phyloP scores from a whole-genome alignment of 2,113 vertebrate genomes.

The Tursiops truncatus region DNA sequence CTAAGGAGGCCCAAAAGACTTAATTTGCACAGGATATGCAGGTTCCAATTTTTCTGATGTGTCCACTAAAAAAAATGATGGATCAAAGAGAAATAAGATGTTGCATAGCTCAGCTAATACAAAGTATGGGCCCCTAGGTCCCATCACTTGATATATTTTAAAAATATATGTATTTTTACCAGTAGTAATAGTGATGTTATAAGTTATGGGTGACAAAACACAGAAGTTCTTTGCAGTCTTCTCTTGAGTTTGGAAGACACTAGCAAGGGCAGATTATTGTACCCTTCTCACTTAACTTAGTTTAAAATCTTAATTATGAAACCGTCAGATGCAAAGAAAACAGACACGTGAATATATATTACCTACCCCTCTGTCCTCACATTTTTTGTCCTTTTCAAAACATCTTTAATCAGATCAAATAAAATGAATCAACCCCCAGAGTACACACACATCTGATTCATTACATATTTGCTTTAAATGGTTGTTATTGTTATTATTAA shows the following conservation, averaged over 20 bases:
- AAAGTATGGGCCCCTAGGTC: background rate
- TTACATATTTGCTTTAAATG: conserved; percentile 35
- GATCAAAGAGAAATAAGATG: conserved; percentile 1
- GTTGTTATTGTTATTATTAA: background rate
- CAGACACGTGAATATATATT: background rate
- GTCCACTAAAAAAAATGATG: background rate
- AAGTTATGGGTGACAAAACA: background rate
- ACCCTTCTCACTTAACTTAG: background rate
- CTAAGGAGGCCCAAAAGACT: background rate
- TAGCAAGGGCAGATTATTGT: background rate
- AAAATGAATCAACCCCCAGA: conserved; percentile 21
- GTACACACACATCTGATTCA: background rate
- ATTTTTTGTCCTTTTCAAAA: conserved; percentile 36
- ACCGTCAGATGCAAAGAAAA: conserved; percentile 20
- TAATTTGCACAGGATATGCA: background rate
- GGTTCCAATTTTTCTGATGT: background rate
- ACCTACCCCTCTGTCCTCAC: background rate
- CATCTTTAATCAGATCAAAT: conserved; percentile 7
- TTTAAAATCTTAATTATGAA: conserved; percentile 50
- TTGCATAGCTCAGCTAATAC: background rate
- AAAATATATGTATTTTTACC: background rate
- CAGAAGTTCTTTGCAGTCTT: background rate
- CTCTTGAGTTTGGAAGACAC: conserved; percentile 2
- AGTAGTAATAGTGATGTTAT: background rate
- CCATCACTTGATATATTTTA: background rate